A percentile compares a stretch with the other conserved stretches of the same genome.
Conservation (phyloP, 2,113 vertebrate genomes). For the Prochilodus magdalenae region DNA sequence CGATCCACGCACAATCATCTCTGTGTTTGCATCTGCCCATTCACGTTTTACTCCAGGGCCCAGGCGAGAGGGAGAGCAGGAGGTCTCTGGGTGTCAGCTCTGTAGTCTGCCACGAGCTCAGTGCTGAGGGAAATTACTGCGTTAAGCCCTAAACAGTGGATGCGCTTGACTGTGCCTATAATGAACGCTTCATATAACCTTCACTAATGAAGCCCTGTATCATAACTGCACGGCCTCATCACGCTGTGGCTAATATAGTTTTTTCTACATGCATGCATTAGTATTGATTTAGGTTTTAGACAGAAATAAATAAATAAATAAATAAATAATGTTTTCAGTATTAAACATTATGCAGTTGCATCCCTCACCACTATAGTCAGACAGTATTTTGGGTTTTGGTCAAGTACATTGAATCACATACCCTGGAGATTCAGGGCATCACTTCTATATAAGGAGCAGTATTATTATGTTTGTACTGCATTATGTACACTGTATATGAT, state of each 20-base stretch:
- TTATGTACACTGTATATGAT: no score
- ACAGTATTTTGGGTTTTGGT: no score
- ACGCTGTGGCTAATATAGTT: not conserved
- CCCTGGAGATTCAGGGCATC: no score
- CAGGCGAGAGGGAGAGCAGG: not conserved
- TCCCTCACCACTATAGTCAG: no score
- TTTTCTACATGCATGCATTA: not conserved
- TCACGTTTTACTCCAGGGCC: not conserved
- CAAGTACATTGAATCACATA: no score
- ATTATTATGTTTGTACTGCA: no score
- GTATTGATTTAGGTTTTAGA: not conserved
- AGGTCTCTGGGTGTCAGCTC: not conserved
- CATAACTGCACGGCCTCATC: not conserved
- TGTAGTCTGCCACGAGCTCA: not conserved
- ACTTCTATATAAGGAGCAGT: no score
- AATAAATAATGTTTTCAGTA: no score
- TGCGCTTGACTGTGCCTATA: not conserved
- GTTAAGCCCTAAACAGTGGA: not conserved
- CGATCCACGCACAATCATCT: not conserved
- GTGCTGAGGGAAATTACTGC: not conserved
- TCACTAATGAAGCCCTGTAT: not conserved
- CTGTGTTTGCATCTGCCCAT: not conserved
- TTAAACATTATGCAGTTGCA: no score
- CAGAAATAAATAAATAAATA: not conserved
- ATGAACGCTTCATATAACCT: not conserved